These are phyloP conservation scores for Psettodes erumei DNA, from an alignment of 2,113 vertebrate genomes.

Conservation along the genomic window DNA sequence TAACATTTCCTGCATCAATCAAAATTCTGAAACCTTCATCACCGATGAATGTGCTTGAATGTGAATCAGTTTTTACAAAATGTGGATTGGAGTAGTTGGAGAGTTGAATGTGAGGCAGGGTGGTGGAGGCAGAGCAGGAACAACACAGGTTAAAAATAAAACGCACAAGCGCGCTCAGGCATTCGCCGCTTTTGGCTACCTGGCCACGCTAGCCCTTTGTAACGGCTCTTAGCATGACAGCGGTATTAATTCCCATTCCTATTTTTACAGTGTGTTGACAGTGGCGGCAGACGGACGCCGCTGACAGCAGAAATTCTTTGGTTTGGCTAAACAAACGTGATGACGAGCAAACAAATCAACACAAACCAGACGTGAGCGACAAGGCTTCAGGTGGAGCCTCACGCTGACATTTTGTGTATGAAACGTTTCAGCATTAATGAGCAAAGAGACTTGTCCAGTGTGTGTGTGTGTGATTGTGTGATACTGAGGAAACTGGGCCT, in stretches of 20 bases:
- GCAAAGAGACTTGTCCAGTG: no score
- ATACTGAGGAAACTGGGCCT: constrained; percentile 75
- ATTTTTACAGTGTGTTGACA: constrained; percentile 61
- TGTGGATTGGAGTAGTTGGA: background rate
- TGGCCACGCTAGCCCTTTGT: background rate
- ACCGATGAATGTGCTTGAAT: background rate
- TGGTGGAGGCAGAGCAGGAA: background rate
- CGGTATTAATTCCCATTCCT: constrained; percentile 42
- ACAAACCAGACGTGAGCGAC: background rate
- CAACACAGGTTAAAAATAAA: constrained; percentile 48
- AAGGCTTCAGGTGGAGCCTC: constrained; percentile 1
- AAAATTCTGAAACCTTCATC: background rate
- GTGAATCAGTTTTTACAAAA: background rate
- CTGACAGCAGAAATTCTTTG: constrained; percentile 23
- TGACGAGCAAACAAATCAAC: constrained; percentile 22
- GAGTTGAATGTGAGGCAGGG: background rate
- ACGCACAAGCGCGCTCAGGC: background rate
- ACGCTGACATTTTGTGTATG: background rate
- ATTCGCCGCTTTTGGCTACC: constrained; percentile 36
- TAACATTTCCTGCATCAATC: background rate
- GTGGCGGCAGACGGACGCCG: constrained; percentile 22
- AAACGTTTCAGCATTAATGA: background rate
- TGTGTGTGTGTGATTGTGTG: background rate
- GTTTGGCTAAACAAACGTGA: background rate
- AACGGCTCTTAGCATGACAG: constrained; percentile 31